Conservation (phyloP, 2,888 invertebrate genomes). For the Parnassius smintheus region DNA sequence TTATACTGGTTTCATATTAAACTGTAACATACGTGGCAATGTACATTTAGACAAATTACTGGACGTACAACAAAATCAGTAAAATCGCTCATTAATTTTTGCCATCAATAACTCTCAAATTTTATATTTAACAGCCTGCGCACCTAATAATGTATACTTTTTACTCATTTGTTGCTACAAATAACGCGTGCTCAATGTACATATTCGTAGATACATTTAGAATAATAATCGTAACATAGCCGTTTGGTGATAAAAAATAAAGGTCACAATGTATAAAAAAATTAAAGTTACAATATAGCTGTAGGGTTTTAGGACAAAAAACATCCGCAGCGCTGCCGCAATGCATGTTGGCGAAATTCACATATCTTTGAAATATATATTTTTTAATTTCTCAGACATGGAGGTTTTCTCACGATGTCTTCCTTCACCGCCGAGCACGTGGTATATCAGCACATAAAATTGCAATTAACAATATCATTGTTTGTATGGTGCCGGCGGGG, state of each 20-base stretch:
- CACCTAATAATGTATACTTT: background rate
- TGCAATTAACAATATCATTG: no score
- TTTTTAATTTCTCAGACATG: no score
- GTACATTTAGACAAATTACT: background rate
- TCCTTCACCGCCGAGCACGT: no score
- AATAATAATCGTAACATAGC: background rate
- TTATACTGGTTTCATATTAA: background rate
- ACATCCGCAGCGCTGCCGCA: no score
- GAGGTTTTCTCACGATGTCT: no score
- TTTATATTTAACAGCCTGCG: background rate
- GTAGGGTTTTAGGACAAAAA: no score
- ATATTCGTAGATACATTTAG: background rate
- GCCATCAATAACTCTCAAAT: slow-evolving; percentile 17
- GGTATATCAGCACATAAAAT: no score
- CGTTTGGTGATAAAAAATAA: background rate
- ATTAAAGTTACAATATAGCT: no score
- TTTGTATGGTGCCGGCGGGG: no score
- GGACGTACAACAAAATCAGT: background rate
- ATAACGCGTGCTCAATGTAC: background rate
- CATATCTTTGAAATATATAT: no score
- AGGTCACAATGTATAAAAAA: background rate
- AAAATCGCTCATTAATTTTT: background rate
- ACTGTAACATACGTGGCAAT: slow-evolving; percentile 4
- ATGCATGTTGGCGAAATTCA: no score
- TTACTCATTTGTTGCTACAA: background rate